Evolutionary conservation across 2,113 vertebrate species (phyloP).

Genomic region (Diadophis punctatus): DNA sequence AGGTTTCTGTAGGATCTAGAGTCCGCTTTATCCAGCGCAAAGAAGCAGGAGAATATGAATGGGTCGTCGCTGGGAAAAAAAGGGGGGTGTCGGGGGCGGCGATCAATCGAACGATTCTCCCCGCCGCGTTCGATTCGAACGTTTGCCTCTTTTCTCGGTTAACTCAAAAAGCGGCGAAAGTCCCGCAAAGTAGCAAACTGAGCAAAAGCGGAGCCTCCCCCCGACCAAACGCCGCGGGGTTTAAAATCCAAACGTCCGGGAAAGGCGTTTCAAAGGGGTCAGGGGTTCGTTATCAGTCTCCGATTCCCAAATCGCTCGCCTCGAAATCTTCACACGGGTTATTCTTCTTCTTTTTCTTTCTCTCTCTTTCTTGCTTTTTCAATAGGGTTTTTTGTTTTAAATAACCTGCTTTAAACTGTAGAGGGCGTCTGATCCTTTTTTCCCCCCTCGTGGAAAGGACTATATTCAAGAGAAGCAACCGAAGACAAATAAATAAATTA

Average conservation of each 20-base stretch:
- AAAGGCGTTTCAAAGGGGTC: background rate
- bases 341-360: background rate
- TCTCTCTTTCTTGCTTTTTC: conserved; percentile 6
- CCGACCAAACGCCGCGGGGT: background rate
- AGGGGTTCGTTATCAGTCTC: background rate
- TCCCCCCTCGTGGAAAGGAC: conserved; percentile 35
- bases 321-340: background rate
- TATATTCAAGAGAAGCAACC: conserved; percentile 40
- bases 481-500: background rate
- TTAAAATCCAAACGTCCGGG: background rate
- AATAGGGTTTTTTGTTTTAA: background rate
- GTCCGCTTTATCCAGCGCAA: background rate
- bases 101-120: background rate
- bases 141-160: conserved; percentile 9
- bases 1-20: conserved; percentile 12
- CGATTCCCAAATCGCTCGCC: background rate
- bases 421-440: conserved; percentile 56
- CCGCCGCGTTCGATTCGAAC: conserved; percentile 1
- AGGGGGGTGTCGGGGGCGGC: background rate
- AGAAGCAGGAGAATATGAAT: background rate
- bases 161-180: background rate
- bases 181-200: background rate
- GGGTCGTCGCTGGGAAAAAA: background rate
- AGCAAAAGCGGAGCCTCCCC: background rate
- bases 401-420: conserved; percentile 56